These are phyloP conservation scores for Synanthedon vespiformis DNA, from an alignment of 2,888 invertebrate genomes.

Conservation along the genomic window DNA sequence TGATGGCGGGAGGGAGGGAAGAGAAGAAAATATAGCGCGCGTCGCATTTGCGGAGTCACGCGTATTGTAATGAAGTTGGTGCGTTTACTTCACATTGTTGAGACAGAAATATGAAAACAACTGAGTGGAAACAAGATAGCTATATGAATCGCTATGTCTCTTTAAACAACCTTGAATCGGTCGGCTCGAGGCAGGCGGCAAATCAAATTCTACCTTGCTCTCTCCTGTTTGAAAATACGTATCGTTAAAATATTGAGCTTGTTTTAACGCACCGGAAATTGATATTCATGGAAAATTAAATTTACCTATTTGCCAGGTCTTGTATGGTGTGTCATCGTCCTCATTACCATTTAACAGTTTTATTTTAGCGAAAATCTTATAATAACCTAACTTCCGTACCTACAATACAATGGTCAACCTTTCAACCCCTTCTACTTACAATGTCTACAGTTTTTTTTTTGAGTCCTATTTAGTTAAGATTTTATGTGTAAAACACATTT, in stretches of 20 bases:
- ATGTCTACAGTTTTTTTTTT: too few species aligned
- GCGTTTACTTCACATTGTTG: slow-evolving; percentile 31
- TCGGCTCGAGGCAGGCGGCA: slow-evolving; percentile 19
- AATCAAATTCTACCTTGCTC: slow-evolving; percentile 41
- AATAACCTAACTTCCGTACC: too few species aligned
- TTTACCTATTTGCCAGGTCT: not conserved
- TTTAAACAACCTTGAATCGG: slow-evolving; percentile 51
- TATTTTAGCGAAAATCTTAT: too few species aligned
- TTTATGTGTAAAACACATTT: too few species aligned
- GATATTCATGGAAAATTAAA: slow-evolving; percentile 7
- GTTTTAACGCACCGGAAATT: slow-evolving; percentile 10
- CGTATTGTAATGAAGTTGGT: slow-evolving; percentile 32
- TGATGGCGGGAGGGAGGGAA: slow-evolving; percentile 59
- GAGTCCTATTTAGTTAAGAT: too few species aligned
- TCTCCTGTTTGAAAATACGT: slow-evolving; percentile 25
- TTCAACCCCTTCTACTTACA: too few species aligned
- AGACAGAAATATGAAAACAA: slow-evolving; percentile 17
- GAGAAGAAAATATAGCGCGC: slow-evolving; percentile 49
- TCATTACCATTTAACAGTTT: too few species aligned
- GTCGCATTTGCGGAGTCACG: slow-evolving; percentile 40
- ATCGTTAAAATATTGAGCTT: slow-evolving; percentile 25
- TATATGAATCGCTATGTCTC: slow-evolving; percentile 13
- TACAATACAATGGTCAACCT: too few species aligned
- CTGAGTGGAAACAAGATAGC: slow-evolving; percentile 26
- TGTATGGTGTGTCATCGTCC: too few species aligned